phyloP scores from a whole-genome alignment of 2,888 invertebrate genomes.

The Gymnocheta viridis region DNA sequence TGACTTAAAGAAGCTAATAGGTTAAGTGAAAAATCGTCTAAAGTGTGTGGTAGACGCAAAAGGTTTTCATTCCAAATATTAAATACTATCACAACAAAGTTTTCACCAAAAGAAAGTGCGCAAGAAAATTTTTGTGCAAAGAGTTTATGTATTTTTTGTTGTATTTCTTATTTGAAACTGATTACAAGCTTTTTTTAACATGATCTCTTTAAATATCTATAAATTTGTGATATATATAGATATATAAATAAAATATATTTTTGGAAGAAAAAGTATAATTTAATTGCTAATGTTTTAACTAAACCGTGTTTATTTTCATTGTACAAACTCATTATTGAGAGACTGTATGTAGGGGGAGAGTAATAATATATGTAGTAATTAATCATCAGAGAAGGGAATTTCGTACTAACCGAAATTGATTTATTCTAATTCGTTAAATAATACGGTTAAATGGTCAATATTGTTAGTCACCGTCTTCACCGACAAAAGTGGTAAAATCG shows the following conservation, averaged over 20 bases:
- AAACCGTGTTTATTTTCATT: no score
- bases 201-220: not conserved
- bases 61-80: conserved; percentile 3
- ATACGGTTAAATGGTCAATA: no score
- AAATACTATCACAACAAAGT: not conserved
- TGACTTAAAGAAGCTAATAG: conserved; percentile 21
- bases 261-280: no score
- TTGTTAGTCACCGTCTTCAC: no score
- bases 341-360: no score
- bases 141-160: not conserved
- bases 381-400: no score
- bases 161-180: not conserved
- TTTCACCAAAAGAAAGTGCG: not conserved
- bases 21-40: conserved; percentile 1
- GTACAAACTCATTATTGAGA: no score
- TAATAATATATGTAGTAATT: no score
- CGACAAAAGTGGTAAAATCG: no score
- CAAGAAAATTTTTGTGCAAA: not conserved
- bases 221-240: not conserved
- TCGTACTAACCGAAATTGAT: no score
- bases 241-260: not conserved
- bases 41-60: conserved; percentile 5
- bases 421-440: no score
- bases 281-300: no score
- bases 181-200: not conserved